Percentiles rank a stretch among this genome's conserved stretches.
Conservation (phyloP, 2,113 vertebrate genomes). For the Anolis carolinensis region DNA sequence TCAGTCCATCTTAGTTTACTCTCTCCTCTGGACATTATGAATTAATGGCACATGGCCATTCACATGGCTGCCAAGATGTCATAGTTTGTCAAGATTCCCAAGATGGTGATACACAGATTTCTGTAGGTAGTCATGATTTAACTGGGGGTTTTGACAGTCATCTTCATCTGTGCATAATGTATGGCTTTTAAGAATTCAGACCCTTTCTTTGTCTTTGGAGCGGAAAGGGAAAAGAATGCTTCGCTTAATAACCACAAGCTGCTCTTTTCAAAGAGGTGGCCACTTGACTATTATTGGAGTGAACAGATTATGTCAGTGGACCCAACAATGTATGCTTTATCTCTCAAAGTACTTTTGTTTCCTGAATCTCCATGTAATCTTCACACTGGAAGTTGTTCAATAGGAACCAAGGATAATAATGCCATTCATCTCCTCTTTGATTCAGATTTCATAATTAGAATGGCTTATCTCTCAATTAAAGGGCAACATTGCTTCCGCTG, state of each 20-base stretch:
- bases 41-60: conserved; percentile 59
- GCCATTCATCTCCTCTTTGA: conserved; percentile 61
- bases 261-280: conserved; percentile 57
- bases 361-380: conserved; percentile 30
- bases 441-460: conserved; percentile 66
- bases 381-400: conserved; percentile 38
- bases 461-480: conserved; percentile 58
- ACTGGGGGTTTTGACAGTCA: conserved; percentile 57
- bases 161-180: conserved; percentile 54
- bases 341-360: conserved; percentile 31
- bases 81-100: conserved; percentile 50
- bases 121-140: conserved; percentile 60
- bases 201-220: conserved; percentile 54
- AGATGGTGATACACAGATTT: conserved; percentile 33
- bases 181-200: conserved; percentile 50
- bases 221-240: conserved; percentile 56
- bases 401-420: conserved; percentile 62
- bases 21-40: conserved; percentile 50
- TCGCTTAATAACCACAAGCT: conserved; percentile 60
- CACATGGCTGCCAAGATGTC: conserved; percentile 47
- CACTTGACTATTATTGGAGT: conserved; percentile 54
- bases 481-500: conserved; percentile 52
- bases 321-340: conserved; percentile 70
- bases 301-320: conserved; percentile 63
- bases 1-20: conserved; percentile 37